phyloP scores from a whole-genome alignment of 2,797 vertebrate genomes.

The Diglossa cyanea region DNA sequence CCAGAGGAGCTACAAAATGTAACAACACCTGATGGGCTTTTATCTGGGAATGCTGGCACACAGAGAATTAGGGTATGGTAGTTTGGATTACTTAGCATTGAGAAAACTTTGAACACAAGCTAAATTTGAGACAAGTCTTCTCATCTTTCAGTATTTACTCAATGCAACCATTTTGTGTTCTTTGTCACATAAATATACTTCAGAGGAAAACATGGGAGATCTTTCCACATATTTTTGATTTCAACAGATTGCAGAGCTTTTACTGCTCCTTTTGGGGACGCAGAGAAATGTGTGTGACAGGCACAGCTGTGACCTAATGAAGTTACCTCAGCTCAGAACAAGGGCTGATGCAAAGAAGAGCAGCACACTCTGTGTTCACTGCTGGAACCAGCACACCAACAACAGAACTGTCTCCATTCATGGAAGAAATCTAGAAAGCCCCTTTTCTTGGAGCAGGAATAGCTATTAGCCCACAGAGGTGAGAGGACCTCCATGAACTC shows the following conservation, averaged over 20 bases:
- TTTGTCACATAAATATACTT: not conserved
- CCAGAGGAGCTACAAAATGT: not conserved
- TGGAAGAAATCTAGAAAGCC: not conserved
- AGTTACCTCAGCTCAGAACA: not conserved
- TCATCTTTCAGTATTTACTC: not conserved
- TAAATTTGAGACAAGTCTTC: not conserved
- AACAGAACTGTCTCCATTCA: not conserved
- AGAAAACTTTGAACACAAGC: not conserved
- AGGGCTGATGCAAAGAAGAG: not conserved
- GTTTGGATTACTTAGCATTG: not conserved
- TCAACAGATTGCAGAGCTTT: not conserved
- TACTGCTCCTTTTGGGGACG: not conserved
- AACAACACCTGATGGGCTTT: not conserved
- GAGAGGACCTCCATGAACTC: not conserved
- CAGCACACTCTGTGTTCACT: not conserved
- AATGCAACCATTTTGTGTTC: not conserved
- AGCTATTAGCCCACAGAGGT: not conserved
- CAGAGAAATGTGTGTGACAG: not conserved
- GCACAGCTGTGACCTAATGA: not conserved
- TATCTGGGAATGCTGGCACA: not conserved
- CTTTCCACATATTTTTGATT: not conserved
- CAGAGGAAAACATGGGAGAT: not conserved
- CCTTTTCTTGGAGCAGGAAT: not conserved
- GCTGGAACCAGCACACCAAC: not conserved
- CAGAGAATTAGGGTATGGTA: accelerated